These are phyloP conservation scores for Taeniopygia guttata DNA, from an alignment of 2,797 vertebrate genomes.

Conservation along the genomic window DNA sequence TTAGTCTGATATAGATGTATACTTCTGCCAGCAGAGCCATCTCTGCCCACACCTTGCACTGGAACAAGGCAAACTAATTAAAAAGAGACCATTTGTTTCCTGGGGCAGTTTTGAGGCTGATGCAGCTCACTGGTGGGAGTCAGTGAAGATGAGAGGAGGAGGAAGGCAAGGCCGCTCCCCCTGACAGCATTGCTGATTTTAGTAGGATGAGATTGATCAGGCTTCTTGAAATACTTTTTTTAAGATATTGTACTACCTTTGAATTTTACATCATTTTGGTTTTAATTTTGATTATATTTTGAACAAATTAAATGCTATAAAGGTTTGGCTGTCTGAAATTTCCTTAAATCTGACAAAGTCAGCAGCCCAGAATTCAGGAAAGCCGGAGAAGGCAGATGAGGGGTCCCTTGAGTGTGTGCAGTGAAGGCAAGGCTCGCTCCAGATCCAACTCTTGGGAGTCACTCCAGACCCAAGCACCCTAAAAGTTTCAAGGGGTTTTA, in stretches of 20 bases:
- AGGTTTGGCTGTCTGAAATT: neutral
- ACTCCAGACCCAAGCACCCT: neutral
- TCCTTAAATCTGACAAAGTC: neutral
- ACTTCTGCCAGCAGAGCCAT: neutral
- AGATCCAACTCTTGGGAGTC: neutral
- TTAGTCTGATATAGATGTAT: neutral
- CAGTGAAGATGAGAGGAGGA: neutral
- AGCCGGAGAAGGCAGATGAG: neutral
- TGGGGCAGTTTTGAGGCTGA: neutral
- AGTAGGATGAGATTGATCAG: fast-evolving
- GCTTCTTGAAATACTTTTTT: neutral
- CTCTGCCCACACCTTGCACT: neutral
- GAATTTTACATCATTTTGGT: neutral
- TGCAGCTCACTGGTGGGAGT: neutral
- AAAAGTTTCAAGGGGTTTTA: neutral
- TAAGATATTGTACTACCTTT: neutral
- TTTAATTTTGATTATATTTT: neutral
- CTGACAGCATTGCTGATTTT: neutral
- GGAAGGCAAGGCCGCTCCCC: neutral
- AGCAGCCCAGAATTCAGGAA: neutral
- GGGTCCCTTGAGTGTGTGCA: too few relatives aligned
- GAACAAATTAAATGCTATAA: neutral
- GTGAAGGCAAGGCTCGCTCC: neutral
- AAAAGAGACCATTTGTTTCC: neutral
- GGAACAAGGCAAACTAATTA: neutral